A percentile compares a stretch with the other conserved stretches of the same genome.
These are phyloP conservation scores for Quiscalus mexicanus DNA, from an alignment of 2,113 vertebrate genomes.

Conservation along the genomic window DNA sequence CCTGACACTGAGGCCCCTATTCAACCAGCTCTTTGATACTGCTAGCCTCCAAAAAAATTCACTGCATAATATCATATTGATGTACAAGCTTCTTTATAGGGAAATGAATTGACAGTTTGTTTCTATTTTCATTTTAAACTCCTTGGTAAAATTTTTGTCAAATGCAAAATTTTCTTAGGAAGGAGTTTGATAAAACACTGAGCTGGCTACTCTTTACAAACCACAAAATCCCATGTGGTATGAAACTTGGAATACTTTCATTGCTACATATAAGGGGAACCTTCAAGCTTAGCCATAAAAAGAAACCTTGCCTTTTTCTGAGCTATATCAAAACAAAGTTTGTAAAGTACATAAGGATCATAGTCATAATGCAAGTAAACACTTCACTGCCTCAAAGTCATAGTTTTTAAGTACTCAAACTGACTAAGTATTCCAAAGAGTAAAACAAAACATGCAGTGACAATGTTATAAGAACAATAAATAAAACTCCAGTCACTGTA, in stretches of 20 bases:
- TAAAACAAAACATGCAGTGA: background rate
- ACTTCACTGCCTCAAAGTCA: background rate
- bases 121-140: background rate
- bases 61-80: background rate
- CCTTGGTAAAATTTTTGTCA: background rate
- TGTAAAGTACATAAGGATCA: background rate
- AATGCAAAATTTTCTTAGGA: background rate
- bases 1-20: background rate
- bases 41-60: background rate
- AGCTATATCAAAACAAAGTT: background rate
- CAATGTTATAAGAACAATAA: background rate
- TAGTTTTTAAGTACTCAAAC: background rate
- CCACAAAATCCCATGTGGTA: background rate
- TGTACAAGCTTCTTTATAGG: background rate
- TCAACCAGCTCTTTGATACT: background rate
- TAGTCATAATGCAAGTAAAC: background rate
- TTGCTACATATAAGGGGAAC: background rate
- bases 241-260: background rate
- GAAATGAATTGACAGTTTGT: background rate
- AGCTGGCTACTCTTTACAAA: background rate
- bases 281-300: background rate
- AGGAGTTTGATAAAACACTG: background rate
- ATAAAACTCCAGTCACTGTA: background rate
- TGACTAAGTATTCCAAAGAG: background rate
- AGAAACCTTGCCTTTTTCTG: background rate